A percentile compares a stretch with the other conserved stretches of the same genome.
These are phyloP conservation scores for Torymus texanus DNA, from an alignment of 2,888 invertebrate genomes.

Conservation along the genomic window DNA sequence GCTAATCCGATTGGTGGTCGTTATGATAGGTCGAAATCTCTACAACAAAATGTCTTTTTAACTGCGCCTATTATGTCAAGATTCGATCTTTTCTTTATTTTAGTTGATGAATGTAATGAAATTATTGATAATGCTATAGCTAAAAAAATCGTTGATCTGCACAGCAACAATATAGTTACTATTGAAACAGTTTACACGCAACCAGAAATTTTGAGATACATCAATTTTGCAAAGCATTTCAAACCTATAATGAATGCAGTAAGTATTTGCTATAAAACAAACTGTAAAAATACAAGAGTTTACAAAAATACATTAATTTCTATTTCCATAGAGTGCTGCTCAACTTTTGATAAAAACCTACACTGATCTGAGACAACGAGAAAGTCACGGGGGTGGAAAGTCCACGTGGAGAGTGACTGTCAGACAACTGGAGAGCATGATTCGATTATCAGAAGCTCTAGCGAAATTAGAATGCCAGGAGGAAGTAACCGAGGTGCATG, in stretches of 20 bases:
- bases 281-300: conserved; percentile 1
- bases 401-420: conserved; percentile 98
- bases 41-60: conserved; percentile 95
- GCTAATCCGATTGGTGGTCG: conserved; percentile 98
- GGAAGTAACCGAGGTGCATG: conserved; percentile 90
- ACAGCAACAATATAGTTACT: conserved; percentile 88
- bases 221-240: conserved; percentile 97
- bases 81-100: conserved; percentile 98
- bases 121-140: conserved; percentile 98
- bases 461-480: conserved; percentile 97
- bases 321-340: conserved; percentile 81
- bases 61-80: conserved; percentile 99
- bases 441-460: conserved; percentile 96
- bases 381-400: conserved; percentile 82
- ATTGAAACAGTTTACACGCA: conserved; percentile 89
- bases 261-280: conserved; percentile 58
- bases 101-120: conserved; percentile 97
- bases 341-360: conserved; percentile 92
- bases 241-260: conserved; percentile 91
- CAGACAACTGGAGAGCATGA: conserved; percentile 95
- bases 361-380: conserved; percentile 89
- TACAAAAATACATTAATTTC: neutral
- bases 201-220: conserved; percentile 94
- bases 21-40: conserved; percentile 94
- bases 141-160: conserved; percentile 94